Conservation (phyloP, 2,888 invertebrate species). For the Polia nebulosa region DNA sequence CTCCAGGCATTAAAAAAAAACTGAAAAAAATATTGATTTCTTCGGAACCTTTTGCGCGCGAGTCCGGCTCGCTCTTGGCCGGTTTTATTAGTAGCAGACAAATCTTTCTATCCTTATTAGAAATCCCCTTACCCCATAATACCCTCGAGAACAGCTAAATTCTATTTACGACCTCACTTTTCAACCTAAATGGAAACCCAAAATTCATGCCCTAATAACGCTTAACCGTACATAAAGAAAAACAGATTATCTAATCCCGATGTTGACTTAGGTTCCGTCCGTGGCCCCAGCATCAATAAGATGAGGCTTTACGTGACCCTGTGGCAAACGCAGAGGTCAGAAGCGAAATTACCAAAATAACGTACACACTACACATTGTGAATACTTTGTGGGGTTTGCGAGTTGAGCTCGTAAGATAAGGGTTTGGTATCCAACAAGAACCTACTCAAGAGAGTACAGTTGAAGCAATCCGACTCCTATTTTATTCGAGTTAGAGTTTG, state of each 20-base stretch:
- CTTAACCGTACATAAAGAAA: slow-evolving; percentile 36
- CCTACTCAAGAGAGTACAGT: too few species aligned
- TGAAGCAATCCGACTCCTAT: too few species aligned
- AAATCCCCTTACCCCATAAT: neutral
- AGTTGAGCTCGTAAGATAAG: too few species aligned
- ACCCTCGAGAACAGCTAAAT: slow-evolving; percentile 4
- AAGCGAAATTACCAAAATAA: slow-evolving; percentile 33
- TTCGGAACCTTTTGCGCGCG: too few species aligned
- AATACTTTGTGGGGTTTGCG: neutral
- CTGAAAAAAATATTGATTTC: too few species aligned
- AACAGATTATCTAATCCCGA: slow-evolving; percentile 44
- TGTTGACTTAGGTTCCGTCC: slow-evolving; percentile 45
- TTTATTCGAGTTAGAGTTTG: too few species aligned
- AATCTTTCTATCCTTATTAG: neutral
- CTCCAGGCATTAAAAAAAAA: too few species aligned
- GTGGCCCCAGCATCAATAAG: slow-evolving; percentile 32
- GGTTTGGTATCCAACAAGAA: too few species aligned
- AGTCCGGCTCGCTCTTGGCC: too few species aligned
- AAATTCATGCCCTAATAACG: slow-evolving; percentile 20
- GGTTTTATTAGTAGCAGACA: too few species aligned
- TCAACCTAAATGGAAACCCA: slow-evolving; percentile 15
- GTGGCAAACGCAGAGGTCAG: slow-evolving; percentile 17
- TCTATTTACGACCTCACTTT: slow-evolving; percentile 12
- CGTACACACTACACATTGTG: neutral
- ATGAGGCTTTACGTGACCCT: slow-evolving; percentile 24